Percentiles rank a stretch among this genome's conserved stretches.
Evolutionary conservation across 2,888 invertebrate genomes (phyloP).

Genomic region (Eulithis prunata): DNA sequence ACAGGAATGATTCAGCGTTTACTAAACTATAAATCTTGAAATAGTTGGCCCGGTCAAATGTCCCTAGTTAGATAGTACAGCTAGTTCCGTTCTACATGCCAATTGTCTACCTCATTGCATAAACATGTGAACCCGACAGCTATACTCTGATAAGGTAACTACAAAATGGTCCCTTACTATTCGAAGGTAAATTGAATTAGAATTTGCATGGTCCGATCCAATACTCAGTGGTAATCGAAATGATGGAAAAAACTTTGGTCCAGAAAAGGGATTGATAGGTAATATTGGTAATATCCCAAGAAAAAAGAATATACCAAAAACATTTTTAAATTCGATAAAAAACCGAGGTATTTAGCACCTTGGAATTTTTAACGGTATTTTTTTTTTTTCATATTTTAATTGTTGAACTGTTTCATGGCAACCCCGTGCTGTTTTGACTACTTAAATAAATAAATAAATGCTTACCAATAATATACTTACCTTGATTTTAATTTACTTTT

Average conservation of each 20-base stretch:
- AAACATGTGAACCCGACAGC: conserved; percentile 36
- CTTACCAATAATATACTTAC: no score
- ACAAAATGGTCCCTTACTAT: conserved; percentile 68
- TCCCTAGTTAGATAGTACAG: conserved; percentile 25
- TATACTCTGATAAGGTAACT: conserved; percentile 46
- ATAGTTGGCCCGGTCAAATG: conserved; percentile 20
- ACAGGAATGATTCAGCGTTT: conserved; percentile 5
- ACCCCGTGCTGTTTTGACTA: no score
- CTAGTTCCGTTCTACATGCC: conserved; percentile 32
- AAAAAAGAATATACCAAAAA: no score
- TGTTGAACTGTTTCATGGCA: no score
- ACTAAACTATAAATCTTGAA: conserved; percentile 21
- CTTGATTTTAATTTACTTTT: not conserved
- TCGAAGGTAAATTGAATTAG: conserved; percentile 79
- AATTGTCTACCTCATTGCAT: conserved; percentile 39
- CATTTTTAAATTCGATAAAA: no score
- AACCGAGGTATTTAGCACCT: no score
- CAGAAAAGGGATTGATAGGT: no score
- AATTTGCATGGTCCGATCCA: conserved; percentile 46
- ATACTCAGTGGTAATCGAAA: conserved; percentile 10
- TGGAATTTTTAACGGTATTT: no score
- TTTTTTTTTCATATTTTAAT: no score
- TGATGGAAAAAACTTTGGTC: no score
- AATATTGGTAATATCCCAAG: no score
- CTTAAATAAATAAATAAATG: no score